Conservation (phyloP, 2,113 vertebrate species). For the Pica pica region DNA sequence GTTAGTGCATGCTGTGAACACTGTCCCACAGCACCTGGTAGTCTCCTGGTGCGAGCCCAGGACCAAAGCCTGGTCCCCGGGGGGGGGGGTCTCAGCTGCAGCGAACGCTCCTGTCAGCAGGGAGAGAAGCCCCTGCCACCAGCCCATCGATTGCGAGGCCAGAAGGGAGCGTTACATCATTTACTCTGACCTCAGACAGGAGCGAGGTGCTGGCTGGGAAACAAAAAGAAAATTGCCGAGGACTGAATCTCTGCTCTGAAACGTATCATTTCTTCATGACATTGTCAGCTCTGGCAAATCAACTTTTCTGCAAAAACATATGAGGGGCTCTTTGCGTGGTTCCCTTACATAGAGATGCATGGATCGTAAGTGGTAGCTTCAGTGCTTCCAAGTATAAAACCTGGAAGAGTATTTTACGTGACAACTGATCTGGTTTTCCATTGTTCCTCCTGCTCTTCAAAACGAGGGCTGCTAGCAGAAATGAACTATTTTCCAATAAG, state of each 20-base stretch:
- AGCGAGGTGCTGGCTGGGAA: background rate
- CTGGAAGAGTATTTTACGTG: background rate
- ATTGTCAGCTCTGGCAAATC: background rate
- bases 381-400: background rate
- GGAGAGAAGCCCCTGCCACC: background rate
- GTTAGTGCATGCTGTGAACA: background rate
- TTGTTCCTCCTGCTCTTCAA: background rate
- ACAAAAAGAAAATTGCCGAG: background rate
- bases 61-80: background rate
- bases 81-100: slow-evolving; percentile 33
- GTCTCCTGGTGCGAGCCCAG: background rate
- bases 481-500: background rate
- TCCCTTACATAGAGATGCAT: background rate
- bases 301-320: background rate
- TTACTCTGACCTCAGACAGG: background rate
- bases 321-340: background rate
- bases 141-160: background rate
- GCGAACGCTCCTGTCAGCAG: background rate
- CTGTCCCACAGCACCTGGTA: background rate
- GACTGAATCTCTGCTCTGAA: background rate
- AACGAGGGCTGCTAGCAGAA: background rate
- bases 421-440: background rate
- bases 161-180: slow-evolving; percentile 8
- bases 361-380: background rate
- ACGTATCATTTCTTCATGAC: background rate